These are phyloP conservation scores for Acipenser transmontanus DNA, from an alignment of 2,797 vertebrate species.

Conservation along the genomic window DNA sequence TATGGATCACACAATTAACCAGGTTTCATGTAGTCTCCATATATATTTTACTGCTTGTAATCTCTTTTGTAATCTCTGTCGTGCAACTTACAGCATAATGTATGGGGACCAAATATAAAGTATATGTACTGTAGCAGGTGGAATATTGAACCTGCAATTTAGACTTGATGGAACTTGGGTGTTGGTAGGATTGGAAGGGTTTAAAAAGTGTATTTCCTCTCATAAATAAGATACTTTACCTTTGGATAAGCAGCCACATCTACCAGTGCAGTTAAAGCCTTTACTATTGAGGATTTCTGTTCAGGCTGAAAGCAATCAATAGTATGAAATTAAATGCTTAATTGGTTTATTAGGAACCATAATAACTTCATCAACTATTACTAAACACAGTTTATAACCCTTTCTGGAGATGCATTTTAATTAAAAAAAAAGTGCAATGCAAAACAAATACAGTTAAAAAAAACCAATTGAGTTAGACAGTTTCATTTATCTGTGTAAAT, in stretches of 20 bases:
- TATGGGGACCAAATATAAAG: no score
- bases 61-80: no score
- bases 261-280: conserved; percentile 17
- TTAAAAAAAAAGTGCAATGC: no score
- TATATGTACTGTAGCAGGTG: no score
- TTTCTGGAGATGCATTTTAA: no score
- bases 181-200: conserved; percentile 17
- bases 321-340: conserved; percentile 23
- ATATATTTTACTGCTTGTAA: no score
- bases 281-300: conserved; percentile 13
- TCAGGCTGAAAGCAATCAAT: conserved; percentile 20
- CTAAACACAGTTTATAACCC: background rate
- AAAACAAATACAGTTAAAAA: no score
- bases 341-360: conserved; percentile 29
- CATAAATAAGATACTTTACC: conserved; percentile 21
- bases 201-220: conserved; percentile 17
- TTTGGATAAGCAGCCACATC: background rate
- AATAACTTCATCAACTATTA: conserved; percentile 27
- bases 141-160: conserved; percentile 7
- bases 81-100: no score
- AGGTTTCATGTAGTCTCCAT: no score
- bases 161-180: conserved; percentile 21
- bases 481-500: no score
- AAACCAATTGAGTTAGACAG: no score
- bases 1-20: no score